Conservation (phyloP, 2,888 invertebrate species). For the Teleogryllus oceanicus region DNA sequence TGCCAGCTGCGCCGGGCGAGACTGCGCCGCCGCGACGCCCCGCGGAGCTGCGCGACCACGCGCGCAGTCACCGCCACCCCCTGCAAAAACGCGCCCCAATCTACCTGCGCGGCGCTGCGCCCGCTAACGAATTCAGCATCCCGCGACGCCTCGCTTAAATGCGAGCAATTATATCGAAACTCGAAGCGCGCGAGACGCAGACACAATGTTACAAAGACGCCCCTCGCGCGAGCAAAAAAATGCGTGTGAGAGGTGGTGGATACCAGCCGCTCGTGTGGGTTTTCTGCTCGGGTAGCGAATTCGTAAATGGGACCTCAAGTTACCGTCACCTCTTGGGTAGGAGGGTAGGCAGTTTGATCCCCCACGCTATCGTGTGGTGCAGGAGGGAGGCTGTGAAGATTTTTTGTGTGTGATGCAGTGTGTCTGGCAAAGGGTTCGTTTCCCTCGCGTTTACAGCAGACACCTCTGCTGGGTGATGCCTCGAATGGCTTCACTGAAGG, state of each 20-base stretch:
- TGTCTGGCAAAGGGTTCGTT: neutral
- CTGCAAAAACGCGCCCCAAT: no score
- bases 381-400: no score
- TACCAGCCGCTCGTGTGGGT: neutral
- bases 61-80: no score
- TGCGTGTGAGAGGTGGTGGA: neutral
- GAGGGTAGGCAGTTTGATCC: neutral
- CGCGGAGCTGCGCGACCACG: no score
- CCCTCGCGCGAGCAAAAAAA: neutral
- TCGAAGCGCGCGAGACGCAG: neutral
- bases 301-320: constrained; percentile 2
- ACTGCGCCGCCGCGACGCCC: no score
- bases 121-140: neutral
- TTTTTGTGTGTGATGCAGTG: no score
- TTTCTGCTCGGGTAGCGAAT: constrained; percentile 18
- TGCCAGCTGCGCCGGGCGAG: no score
- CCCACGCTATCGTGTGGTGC: neutral
- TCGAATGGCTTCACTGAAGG: no score
- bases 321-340: neutral
- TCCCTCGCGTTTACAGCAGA: neutral
- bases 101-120: neutral
- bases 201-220: neutral
- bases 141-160: neutral
- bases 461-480: neutral
- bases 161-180: constrained; percentile 7